Base-by-base conservation (phyloP, 2,888 invertebrate species). In the Polyploca ridens region DNA sequence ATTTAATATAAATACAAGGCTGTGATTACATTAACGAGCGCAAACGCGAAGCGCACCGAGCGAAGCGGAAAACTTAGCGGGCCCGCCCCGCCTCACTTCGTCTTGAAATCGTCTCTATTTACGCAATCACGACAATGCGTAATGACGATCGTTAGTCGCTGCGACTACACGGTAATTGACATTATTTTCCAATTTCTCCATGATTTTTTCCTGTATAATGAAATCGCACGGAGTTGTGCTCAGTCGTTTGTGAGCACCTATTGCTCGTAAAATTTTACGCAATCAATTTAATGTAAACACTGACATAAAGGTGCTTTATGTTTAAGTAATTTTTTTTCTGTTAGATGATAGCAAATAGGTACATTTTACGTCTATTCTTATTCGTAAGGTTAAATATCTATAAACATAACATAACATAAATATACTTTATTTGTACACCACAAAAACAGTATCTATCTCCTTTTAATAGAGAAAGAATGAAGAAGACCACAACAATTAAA, bases 121-220 rank as follows among this genome's bases (percentile, higher is more conserved):
- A 89, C 90, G 91, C 88, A 91, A 92, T 90, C 89, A 90, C 85
- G 84, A 84, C 88, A 88, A 89, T 89, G 89, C 90, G 90, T 93
- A 93, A 93, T 93, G 90, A 90, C 86, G 82, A 90, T 90, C 85
- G 88, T 91, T 90, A 90, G 87, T 84, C 82, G 83, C 87, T 85
- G 78, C 82, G 82, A 83, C 81, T 83, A 84, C 84, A 83, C 83
- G 79, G 91, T 93, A 93, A 93, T 94, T 93, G 93, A 89, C 90
- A 91, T 93, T 90, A 92, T 92, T 93, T 93, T 92, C 85, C 92
- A 91, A 92, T 93, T 92, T 93, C 91, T 88, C 84, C 76, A 80
- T 82, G 73, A 81, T 86, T 87, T 89, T 83, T 86, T 84, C 77
- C 78, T 81, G 82, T 78, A 77, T 90, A 91, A 92, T 91, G 87